Conservation (phyloP, 1,140 invertebrate genomes). For the Radopholus similis region DNA sequence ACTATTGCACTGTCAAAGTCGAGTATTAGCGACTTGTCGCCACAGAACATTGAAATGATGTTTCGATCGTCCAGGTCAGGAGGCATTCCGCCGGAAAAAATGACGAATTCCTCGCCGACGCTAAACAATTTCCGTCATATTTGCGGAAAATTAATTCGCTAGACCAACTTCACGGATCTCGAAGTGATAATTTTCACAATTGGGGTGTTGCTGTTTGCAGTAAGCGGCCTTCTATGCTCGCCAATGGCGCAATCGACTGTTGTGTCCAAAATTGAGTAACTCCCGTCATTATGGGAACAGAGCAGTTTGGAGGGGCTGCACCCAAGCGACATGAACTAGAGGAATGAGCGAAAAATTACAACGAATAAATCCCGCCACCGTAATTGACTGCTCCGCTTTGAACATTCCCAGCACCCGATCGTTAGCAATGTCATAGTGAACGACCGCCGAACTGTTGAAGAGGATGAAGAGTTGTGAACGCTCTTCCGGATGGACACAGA, state of each 20-base stretch:
- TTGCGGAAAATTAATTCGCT: neutral
- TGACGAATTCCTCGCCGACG: slow-evolving; percentile 23
- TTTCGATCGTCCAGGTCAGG: slow-evolving; percentile 19
- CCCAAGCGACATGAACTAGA: slow-evolving; percentile 6
- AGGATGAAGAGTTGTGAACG: slow-evolving; percentile 19
- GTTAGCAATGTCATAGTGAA: slow-evolving; percentile 12
- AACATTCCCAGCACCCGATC: neutral
- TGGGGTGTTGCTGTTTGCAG: slow-evolving; percentile 8
- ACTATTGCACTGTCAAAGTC: slow-evolving; percentile 36
- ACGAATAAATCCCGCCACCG: neutral
- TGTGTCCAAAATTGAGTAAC: slow-evolving; percentile 2
- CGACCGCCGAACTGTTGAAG: slow-evolving; percentile 16
- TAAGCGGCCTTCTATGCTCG: slow-evolving; percentile 22
- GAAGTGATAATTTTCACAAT: slow-evolving; percentile 24
- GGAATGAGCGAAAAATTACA: neutral
- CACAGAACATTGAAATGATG: slow-evolving; percentile 16
- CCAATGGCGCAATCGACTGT: neutral
- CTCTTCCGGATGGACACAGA: slow-evolving; percentile 1
- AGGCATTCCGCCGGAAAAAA: slow-evolving; percentile 29
- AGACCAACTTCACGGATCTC: neutral
- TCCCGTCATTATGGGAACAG: slow-evolving; percentile 8
- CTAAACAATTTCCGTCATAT: neutral
- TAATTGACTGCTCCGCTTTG: neutral
- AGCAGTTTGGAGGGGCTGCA: neutral
- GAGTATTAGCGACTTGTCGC: slow-evolving; percentile 21